A percentile compares a stretch with the other conserved stretches of the same genome.
Conservation (phyloP, 2,113 vertebrate species). For the Aix galericulata region DNA sequence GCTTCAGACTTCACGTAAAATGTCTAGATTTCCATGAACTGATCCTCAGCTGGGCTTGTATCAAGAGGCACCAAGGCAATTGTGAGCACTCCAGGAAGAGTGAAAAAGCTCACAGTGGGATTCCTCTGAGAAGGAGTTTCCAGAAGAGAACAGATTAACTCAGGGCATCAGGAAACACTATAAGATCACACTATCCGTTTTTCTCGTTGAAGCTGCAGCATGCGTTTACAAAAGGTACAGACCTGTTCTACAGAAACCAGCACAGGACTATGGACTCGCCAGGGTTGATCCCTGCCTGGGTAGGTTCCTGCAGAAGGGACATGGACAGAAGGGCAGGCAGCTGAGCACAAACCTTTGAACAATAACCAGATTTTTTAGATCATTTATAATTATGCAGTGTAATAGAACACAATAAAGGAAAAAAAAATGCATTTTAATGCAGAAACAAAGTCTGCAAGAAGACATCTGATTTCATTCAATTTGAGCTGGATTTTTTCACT, state of each 20-base stretch:
- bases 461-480: neutral
- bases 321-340: neutral
- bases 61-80: neutral
- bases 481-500: neutral
- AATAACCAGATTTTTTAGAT: neutral
- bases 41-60: neutral
- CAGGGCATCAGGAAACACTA: neutral
- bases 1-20: neutral
- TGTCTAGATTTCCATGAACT: neutral
- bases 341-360: neutral
- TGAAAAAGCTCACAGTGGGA: neutral
- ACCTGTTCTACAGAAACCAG: neutral
- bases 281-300: neutral
- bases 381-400: neutral
- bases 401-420: neutral
- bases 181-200: neutral
- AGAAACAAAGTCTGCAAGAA: neutral
- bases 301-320: neutral
- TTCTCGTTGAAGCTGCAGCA: neutral
- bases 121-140: neutral
- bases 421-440: neutral
- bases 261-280: neutral
- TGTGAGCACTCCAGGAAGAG: rapidly evolving
- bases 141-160: neutral
- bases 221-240: rapidly evolving